Evolutionary conservation across 2,113 vertebrate species (phyloP).

Genomic region (Irena cyanogastra): DNA sequence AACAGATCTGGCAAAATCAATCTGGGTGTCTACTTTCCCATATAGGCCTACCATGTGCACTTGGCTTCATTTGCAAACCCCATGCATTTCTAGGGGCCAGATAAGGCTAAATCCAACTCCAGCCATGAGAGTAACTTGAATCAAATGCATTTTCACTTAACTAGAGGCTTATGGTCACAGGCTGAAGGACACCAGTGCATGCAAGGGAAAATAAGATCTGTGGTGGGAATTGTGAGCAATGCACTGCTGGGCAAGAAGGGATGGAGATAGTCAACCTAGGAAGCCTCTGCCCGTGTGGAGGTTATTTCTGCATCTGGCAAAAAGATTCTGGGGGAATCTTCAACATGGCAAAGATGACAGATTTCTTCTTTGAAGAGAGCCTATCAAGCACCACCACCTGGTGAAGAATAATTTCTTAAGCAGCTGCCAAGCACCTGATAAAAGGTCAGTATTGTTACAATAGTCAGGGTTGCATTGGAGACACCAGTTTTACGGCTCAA

Average conservation of each 20-base stretch:
- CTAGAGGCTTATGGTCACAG: background rate
- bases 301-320: background rate
- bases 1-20: background rate
- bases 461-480: background rate
- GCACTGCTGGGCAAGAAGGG: background rate
- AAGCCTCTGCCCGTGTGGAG: background rate
- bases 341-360: background rate
- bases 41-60: background rate
- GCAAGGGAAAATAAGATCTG: background rate
- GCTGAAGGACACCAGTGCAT: background rate
- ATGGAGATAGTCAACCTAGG: background rate
- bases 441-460: background rate
- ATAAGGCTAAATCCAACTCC: background rate
- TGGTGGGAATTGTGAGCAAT: background rate
- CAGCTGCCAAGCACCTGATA: background rate
- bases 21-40: background rate
- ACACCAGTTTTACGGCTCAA: background rate
- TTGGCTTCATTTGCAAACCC: background rate
- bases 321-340: background rate
- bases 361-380: background rate
- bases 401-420: background rate
- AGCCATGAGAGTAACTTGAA: background rate
- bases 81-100: background rate
- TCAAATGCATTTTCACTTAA: background rate
- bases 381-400: background rate